These are phyloP conservation scores for Vimba vimba DNA, from an alignment of 2,113 vertebrate species.

Conservation along the genomic window DNA sequence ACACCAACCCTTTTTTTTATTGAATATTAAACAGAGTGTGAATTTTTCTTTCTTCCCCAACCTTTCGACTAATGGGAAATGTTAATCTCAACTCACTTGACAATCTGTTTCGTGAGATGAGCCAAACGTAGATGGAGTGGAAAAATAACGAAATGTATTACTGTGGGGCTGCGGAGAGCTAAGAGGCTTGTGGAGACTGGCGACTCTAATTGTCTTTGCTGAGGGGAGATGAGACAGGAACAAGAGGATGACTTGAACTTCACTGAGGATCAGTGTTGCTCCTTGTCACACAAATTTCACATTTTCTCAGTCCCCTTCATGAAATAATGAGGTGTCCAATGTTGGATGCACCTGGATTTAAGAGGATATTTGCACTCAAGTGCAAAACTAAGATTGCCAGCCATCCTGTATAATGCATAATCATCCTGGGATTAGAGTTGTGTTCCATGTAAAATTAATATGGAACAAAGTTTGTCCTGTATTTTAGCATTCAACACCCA, in stretches of 20 bases:
- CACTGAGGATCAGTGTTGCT: neutral
- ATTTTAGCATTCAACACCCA: neutral
- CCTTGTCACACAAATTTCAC: neutral
- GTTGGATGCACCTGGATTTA: neutral
- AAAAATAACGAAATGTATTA: neutral
- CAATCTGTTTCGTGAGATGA: constrained; percentile 4
- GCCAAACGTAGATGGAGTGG: constrained; percentile 15
- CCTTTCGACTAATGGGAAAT: neutral
- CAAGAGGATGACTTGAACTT: constrained; percentile 3
- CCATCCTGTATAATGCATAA: neutral
- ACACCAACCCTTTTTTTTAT: neutral
- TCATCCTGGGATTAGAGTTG: neutral
- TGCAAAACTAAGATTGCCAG: neutral
- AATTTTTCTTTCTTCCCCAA: neutral
- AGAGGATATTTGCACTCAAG: neutral
- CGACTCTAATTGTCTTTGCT: constrained; percentile 15
- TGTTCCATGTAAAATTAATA: neutral
- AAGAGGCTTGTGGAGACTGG: constrained; percentile 1
- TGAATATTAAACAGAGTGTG: neutral
- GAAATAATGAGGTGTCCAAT: neutral
- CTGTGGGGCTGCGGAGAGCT: neutral
- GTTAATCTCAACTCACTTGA: constrained; percentile 20
- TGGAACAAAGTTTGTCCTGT: neutral
- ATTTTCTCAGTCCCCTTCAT: neutral
- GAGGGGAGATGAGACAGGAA: neutral